Conservation (phyloP, 1,140 invertebrate species). For the Leucophenga varia region DNA sequence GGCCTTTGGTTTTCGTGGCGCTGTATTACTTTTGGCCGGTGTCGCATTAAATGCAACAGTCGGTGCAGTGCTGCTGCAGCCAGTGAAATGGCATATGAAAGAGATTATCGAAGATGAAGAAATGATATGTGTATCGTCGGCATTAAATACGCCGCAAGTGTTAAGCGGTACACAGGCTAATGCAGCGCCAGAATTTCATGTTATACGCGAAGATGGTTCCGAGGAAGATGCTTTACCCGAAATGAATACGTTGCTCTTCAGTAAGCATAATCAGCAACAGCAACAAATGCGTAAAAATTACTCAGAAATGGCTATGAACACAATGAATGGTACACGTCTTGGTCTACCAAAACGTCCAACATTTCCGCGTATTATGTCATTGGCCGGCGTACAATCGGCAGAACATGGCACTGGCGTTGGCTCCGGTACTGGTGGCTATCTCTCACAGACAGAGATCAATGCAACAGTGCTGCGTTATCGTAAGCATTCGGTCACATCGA, state of each 20-base stretch:
- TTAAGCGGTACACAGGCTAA: constrained; percentile 16
- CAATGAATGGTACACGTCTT: constrained; percentile 41
- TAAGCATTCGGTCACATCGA: constrained; percentile 68
- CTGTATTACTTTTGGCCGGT: constrained; percentile 67
- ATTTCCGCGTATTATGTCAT: constrained; percentile 54
- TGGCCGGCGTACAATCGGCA: constrained; percentile 44
- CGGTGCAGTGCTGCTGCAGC: constrained; percentile 68
- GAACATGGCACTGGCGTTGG: constrained; percentile 17
- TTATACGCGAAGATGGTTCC: constrained; percentile 55
- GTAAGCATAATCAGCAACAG: constrained; percentile 32
- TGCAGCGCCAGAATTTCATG: constrained; percentile 34
- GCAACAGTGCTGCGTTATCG: constrained; percentile 56
- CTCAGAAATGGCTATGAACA: constrained; percentile 54
- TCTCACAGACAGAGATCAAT: constrained; percentile 43
- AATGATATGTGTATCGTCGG: constrained; percentile 56
- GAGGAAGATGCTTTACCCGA: constrained; percentile 57
- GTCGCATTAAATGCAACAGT: constrained; percentile 67
- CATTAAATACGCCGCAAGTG: constrained; percentile 40
- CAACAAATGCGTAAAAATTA: constrained; percentile 51
- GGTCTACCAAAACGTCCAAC: constrained; percentile 51
- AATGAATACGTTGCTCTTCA: constrained; percentile 49
- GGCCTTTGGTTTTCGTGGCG: constrained; percentile 64
- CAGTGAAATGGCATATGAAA: constrained; percentile 66
- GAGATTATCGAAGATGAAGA: constrained; percentile 63
- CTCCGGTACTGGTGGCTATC: constrained; percentile 29